Evolutionary conservation across 2,113 vertebrate genomes (phyloP).

Genomic region (Aspidoscelis tigris): DNA sequence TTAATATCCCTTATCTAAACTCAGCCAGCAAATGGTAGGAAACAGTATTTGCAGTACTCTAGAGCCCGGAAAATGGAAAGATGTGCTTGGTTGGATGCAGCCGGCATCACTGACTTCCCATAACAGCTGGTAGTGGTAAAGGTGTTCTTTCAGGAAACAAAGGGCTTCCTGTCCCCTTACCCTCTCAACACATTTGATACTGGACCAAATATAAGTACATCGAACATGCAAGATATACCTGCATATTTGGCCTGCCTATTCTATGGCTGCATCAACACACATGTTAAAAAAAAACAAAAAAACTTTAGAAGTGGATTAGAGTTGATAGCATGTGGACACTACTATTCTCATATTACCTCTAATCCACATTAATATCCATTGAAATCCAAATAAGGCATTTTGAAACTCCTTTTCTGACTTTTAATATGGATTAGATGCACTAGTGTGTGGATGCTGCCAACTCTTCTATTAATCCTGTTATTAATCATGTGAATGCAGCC

Average conservation of each 20-base stretch:
- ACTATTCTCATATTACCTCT: no score
- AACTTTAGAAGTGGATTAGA: not conserved
- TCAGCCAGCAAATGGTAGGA: not conserved
- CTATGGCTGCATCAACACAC: no score
- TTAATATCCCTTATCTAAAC: not conserved
- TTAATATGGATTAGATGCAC: no score
- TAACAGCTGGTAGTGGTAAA: not conserved
- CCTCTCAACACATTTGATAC: not conserved
- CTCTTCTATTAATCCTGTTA: no score
- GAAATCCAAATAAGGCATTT: no score
- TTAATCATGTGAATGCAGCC: no score
- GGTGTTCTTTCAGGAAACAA: not conserved
- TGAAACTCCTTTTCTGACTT: no score
- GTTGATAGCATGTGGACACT: no score
- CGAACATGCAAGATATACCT: no score
- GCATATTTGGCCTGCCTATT: no score
- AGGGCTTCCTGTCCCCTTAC: not conserved
- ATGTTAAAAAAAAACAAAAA: no score
- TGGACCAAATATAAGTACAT: not conserved
- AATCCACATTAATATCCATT: no score
- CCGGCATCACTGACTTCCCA: not conserved
- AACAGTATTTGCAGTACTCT: not conserved
- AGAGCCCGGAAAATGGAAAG: not conserved
- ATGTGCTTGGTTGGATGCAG: not conserved
- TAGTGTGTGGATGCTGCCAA: not conserved